Evolutionary conservation across 2,888 invertebrate genomes (phyloP), one percentile per base, ranked within the genome.

Genomic region (Philonicus albiceps): DNA sequence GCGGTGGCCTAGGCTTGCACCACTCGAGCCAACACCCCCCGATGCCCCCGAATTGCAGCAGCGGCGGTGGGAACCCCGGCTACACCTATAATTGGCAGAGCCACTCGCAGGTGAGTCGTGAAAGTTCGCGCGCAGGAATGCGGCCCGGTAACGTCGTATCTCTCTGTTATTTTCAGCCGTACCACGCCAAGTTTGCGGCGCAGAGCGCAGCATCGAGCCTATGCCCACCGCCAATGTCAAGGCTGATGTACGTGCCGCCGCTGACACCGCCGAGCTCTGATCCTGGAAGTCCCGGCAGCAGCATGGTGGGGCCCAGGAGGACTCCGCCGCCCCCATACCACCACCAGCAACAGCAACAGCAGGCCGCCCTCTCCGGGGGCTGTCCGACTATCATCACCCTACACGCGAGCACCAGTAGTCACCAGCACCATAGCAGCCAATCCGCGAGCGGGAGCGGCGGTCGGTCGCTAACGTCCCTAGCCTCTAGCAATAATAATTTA

Each of bases 221-320:
- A 72, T 88, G 88, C 81, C 87, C 89, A 87, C 93, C 94, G 72
- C 93, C 94, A 89, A 93, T 93, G 91, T 93, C 94, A 87, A 93
- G 95, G 90, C 92, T 95, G 89, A 95, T 96, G 93, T 97, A 97
- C 93, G 96, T 96, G 91, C 96, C 97, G 72, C 97, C 97, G 72
- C 93, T 97, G 90, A 97, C 97, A 89, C 97, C 97, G 72, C 97
- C 97, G 89, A 96, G 96, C 91, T 97, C 97, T 86, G 97, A 97
- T 91, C 97, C 97, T 87, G 97, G 97, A 88, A 96, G 96, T 89
- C 96, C 96, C 13, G 95, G 95, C 88, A 95, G 95, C 91, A 94
- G 95, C 87, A 93, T 95, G 93, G 94, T 94, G 87, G 94, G 95
- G 88, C 95, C 94, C 88, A 93, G 96, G 87, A 93, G 96, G 90